A percentile compares a stretch with the other conserved stretches of the same genome.
Evolutionary conservation across 1,140 invertebrate species (phyloP).

Genomic region (Idris sp.): DNA sequence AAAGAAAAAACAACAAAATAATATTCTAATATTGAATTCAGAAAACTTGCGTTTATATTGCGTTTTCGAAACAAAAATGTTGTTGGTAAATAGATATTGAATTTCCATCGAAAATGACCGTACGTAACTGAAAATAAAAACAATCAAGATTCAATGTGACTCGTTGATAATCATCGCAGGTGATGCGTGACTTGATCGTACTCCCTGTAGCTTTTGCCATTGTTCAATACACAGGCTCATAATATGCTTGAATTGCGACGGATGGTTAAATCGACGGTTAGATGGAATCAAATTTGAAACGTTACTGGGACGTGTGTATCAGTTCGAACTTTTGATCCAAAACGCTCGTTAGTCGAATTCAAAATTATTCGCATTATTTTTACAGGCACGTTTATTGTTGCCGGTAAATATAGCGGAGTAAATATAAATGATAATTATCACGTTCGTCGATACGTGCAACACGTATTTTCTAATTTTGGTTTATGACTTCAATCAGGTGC

Average conservation of each 20-base stretch:
- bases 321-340: constrained; percentile 42
- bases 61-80: too few species aligned
- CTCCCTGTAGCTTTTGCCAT: constrained; percentile 55
- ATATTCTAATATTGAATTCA: too few species aligned
- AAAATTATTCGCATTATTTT: constrained; percentile 50
- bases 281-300: constrained; percentile 58
- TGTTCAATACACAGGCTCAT: constrained; percentile 48
- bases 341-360: constrained; percentile 50
- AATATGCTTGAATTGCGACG: constrained; percentile 61
- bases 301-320: constrained; percentile 51
- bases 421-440: constrained; percentile 52
- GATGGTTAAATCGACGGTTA: constrained; percentile 52
- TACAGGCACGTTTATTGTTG: constrained; percentile 36
- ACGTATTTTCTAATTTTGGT: constrained; percentile 44
- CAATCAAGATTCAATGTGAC: constrained; percentile 50
- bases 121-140: constrained; percentile 32
- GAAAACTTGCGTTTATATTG: too few species aligned
- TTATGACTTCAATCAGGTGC: constrained; percentile 48
- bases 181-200: constrained; percentile 55
- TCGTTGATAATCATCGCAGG: constrained; percentile 50
- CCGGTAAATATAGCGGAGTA: constrained; percentile 31
- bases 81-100: too few species aligned
- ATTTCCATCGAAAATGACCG: constrained; percentile 22
- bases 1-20: too few species aligned
- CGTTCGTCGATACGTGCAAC: neutral